Conservation (phyloP, 1,140 invertebrate genomes). For the Aphelenchoides fujianensis region DNA sequence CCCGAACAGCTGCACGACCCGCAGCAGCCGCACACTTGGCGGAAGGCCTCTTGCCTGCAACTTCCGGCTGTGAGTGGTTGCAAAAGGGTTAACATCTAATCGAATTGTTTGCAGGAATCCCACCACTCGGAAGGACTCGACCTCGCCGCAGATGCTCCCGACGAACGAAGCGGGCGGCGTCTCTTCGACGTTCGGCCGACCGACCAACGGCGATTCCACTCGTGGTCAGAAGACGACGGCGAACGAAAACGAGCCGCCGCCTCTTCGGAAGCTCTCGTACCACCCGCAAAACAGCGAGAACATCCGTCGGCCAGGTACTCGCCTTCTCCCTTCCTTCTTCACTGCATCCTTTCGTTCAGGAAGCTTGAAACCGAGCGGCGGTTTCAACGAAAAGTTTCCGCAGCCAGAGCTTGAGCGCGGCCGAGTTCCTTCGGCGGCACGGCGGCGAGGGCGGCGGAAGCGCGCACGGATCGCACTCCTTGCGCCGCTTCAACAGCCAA, state of each 20-base stretch:
- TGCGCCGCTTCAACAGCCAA: not conserved
- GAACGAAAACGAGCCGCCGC: not conserved
- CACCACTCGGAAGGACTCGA: conserved; percentile 6
- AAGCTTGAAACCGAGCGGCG: not conserved
- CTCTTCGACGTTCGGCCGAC: too few relatives aligned
- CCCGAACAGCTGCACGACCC: not conserved
- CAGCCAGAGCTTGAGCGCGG: not conserved
- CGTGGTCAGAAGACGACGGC: too few relatives aligned
- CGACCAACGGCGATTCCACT: too few relatives aligned
- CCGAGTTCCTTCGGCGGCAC: conserved; percentile 6
- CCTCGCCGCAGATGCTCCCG: not conserved
- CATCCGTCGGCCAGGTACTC: too few relatives aligned
- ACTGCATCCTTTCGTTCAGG: too few relatives aligned
- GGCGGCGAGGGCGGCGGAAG: not conserved
- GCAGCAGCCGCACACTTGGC: not conserved
- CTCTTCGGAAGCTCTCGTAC: not conserved
- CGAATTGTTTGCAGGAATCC: conserved; percentile 4
- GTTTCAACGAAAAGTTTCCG: not conserved
- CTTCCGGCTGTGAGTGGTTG: conserved; percentile 9
- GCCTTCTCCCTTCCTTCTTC: too few relatives aligned
- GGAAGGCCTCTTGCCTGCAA: conserved; percentile 12
- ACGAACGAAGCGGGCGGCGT: too few relatives aligned
- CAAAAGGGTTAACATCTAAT: too few relatives aligned
- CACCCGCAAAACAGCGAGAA: not conserved
- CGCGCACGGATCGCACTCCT: not conserved